A percentile compares a stretch with the other conserved stretches of the same genome.
phyloP scores from a whole-genome alignment of 1,140 invertebrate species.

The Zophobas atratus region DNA sequence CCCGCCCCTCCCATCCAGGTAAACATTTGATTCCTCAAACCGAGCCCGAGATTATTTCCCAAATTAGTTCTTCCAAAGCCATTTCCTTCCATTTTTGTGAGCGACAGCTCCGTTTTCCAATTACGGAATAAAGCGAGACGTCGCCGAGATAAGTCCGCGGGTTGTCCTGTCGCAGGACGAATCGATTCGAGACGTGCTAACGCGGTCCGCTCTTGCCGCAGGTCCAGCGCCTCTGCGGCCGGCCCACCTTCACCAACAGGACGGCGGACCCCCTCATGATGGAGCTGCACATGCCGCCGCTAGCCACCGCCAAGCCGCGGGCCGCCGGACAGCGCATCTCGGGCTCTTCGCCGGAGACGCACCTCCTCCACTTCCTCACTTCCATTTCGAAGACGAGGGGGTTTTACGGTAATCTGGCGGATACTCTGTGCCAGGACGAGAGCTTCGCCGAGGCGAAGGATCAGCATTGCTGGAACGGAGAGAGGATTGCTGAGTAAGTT shows the following conservation, averaged over 20 bases:
- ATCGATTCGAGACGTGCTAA: neutral
- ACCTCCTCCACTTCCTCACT: slow-evolving; percentile 77
- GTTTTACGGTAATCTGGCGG: slow-evolving; percentile 80
- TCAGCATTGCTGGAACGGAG: slow-evolving; percentile 83
- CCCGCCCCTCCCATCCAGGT: too few relatives aligned
- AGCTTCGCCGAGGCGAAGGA: slow-evolving; percentile 73
- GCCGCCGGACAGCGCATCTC: slow-evolving; percentile 51
- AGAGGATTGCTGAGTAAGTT: slow-evolving; percentile 84
- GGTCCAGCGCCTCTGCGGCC: slow-evolving; percentile 73
- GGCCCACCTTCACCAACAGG: slow-evolving; percentile 49
- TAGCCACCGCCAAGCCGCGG: slow-evolving; percentile 42
- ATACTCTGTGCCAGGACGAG: slow-evolving; percentile 77
- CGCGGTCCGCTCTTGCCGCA: slow-evolving; percentile 58
- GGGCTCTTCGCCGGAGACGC: slow-evolving; percentile 68
- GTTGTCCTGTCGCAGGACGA: neutral
- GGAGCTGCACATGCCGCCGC: slow-evolving; percentile 1
- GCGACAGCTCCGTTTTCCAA: too few relatives aligned
- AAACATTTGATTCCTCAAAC: too few relatives aligned
- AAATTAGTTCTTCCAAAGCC: too few relatives aligned
- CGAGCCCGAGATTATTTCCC: too few relatives aligned
- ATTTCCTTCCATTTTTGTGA: too few relatives aligned
- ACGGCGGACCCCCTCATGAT: slow-evolving; percentile 5
- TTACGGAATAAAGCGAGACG: neutral
- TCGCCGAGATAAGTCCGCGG: neutral
- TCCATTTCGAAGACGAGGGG: slow-evolving; percentile 78